Evolutionary conservation across 2,113 vertebrate species (phyloP), one percentile per base, ranked within the genome.

Genomic region (Brachirus orientalis): DNA sequence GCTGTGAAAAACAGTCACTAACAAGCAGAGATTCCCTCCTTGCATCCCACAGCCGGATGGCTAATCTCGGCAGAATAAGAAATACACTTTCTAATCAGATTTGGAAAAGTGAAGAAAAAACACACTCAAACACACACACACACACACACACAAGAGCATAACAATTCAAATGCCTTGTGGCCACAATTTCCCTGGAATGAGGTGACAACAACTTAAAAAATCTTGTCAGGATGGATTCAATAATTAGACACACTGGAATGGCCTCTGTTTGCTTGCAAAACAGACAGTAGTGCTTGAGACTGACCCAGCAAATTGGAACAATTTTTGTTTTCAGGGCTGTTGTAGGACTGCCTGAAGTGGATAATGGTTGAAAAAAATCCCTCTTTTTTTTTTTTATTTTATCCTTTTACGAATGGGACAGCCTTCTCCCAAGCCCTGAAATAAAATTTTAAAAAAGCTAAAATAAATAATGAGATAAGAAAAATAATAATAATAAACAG

Each of bases 1-100:
- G 84, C 87, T 83, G 85, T 86, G 84, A 88, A 90, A 89, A 77
- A 86, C 74, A 91, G 86, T 80, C 77, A 63, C 83, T 90, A 91
- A 90, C 83, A 89, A 92, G 89, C 87, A 84, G 72, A 89, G 73
- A 86, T 82, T 84, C 87, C 85, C 81, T 83, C 75, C 78, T 69
- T 66, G 60, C 65, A 69, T 88, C 81, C 78, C 84, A 70, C 86
- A 72, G 83, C 87, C 90, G 92, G 89, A 91, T 89, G 90, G 86
- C 82, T 86, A 84, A 90, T 86, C 86, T 88, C 51, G 12, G 56
- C 80, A 84, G 85, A 85, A 89, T 86, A 80, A 68, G 70, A 80
- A 85, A 86, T 58, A 83, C 55, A 71, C 75, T 80, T 79, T 75
- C 80, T 76, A 82, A 82, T 88, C 83, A 77, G 70, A 85, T 82